Conservation (phyloP, 2,888 invertebrate genomes). For the Leptopilina syphax region DNA sequence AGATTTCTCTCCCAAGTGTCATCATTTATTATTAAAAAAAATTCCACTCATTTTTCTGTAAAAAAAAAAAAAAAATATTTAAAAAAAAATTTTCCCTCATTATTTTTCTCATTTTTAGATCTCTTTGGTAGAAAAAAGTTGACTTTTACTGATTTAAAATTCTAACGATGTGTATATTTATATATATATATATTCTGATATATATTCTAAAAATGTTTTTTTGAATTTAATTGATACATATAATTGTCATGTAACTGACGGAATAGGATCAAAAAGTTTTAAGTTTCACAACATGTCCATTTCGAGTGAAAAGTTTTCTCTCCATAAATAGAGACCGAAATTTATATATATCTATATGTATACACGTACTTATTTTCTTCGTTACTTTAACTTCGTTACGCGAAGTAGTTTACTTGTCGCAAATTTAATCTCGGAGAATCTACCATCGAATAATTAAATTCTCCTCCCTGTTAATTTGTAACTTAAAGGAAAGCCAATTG, state of each 20-base stretch:
- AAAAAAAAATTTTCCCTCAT: not conserved
- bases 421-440: conserved; percentile 13
- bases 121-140: not conserved
- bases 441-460: conserved; percentile 16
- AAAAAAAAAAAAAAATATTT: too few relatives aligned
- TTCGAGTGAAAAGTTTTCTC: conserved; percentile 19
- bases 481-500: conserved; percentile 9
- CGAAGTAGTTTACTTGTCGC: conserved; percentile 2
- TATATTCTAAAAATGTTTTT: not conserved
- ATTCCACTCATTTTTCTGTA: too few relatives aligned
- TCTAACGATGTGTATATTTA: not conserved
- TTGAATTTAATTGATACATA: not conserved
- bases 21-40: not conserved
- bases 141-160: conserved; percentile 3
- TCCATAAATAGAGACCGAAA: conserved; percentile 14
- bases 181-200: not conserved
- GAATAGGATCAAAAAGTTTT: conserved; percentile 18
- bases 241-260: conserved; percentile 14
- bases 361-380: too few relatives aligned
- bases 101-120: not conserved
- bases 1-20: not conserved
- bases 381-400: conserved; percentile 1
- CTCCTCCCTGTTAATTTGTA: not conserved
- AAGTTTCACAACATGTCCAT: conserved; percentile 33
- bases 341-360: not conserved